Evolutionary conservation across 2,888 invertebrate genomes (phyloP).

Genomic region (Psylliodes chrysocephalus): DNA sequence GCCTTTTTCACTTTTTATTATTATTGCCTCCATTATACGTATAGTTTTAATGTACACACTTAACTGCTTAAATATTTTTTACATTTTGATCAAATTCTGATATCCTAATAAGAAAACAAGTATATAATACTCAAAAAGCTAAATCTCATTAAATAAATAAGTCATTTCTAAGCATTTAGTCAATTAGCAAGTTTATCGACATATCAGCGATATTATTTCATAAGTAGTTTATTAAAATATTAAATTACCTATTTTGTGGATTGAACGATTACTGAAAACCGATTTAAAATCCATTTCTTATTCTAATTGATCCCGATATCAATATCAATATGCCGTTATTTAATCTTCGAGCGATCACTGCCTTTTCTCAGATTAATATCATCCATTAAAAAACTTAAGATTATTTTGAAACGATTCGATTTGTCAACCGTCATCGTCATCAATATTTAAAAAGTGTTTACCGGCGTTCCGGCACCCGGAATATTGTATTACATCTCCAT

Average conservation of each 20-base stretch:
- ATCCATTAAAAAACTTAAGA: slow-evolving; percentile 19
- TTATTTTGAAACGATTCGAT: slow-evolving; percentile 15
- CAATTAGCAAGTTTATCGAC: no score
- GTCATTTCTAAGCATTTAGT: no score
- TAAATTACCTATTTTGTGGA: neutral
- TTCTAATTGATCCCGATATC: slow-evolving; percentile 19
- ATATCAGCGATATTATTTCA: no score
- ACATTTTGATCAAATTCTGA: no score
- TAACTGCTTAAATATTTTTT: no score
- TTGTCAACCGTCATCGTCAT: slow-evolving; percentile 16
- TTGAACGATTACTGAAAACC: neutral
- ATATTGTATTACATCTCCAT: slow-evolving; percentile 33
- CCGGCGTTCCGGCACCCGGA: slow-evolving; percentile 26
- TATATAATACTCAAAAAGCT: no score
- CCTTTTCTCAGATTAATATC: slow-evolving; percentile 13
- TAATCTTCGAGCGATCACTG: slow-evolving; percentile 14
- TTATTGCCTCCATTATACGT: no score
- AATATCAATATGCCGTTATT: slow-evolving; percentile 19
- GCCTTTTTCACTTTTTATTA: no score
- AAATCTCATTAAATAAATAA: no score
- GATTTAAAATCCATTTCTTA: slow-evolving; percentile 14
- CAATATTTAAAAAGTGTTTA: slow-evolving; percentile 28
- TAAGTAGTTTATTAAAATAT: no score
- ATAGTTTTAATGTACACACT: no score
- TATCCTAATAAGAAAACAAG: no score